Percentiles rank a stretch among this genome's conserved stretches.
Evolutionary conservation across 2,113 vertebrate species (phyloP).

Genomic region (Tiliqua scincoides): DNA sequence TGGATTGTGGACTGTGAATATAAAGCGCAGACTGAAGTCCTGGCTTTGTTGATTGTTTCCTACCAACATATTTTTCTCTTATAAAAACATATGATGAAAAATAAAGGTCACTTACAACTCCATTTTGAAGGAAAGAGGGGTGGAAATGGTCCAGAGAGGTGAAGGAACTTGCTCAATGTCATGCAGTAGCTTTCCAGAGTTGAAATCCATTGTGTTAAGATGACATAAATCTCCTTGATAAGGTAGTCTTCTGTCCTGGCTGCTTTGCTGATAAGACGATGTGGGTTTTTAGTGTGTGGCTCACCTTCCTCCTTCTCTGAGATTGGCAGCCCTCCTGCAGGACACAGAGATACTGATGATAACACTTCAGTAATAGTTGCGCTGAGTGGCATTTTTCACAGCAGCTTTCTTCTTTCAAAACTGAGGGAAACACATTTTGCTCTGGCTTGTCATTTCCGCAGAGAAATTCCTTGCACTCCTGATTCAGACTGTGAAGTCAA

Average conservation of each 20-base stretch:
- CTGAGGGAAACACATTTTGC: background rate
- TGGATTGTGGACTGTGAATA: background rate
- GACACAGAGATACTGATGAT: background rate
- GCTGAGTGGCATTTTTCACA: background rate
- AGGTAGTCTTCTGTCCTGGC: background rate
- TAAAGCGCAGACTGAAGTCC: background rate
- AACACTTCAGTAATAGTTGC: background rate
- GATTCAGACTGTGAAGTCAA: background rate
- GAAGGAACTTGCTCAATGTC: background rate
- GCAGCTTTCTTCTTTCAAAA: background rate
- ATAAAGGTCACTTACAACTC: background rate
- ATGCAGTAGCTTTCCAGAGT: background rate
- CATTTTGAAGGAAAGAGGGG: background rate
- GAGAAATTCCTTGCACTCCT: slow-evolving; percentile 6
- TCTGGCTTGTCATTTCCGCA: background rate
- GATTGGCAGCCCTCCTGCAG: background rate
- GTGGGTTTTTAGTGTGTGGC: background rate
- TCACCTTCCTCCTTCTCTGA: background rate
- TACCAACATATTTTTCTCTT: background rate
- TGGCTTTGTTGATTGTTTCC: background rate
- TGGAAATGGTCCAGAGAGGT: background rate
- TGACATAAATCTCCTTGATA: background rate
- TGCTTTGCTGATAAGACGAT: background rate
- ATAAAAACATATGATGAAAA: background rate
- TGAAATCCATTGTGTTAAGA: background rate